Conservation (phyloP, 2,888 invertebrate species). For the Furcula furcula region DNA sequence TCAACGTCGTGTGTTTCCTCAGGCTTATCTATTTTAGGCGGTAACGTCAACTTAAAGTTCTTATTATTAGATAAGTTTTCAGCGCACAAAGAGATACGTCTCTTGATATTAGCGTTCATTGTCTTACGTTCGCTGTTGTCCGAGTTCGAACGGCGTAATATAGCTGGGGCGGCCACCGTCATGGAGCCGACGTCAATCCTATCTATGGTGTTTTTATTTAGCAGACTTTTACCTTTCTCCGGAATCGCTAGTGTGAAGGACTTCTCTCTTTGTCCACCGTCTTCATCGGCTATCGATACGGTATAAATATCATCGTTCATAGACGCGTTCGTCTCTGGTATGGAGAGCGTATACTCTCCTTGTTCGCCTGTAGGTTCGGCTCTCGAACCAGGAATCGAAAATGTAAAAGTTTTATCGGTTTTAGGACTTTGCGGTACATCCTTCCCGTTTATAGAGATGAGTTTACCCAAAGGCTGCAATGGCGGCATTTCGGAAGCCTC, state of each 20-base stretch:
- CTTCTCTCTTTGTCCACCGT: constrained; percentile 62
- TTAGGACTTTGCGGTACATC: constrained; percentile 58
- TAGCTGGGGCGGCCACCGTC: constrained; percentile 70
- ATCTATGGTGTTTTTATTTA: constrained; percentile 63
- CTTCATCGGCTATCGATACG: constrained; percentile 76
- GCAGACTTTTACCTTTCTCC: constrained; percentile 70
- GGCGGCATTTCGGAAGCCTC: constrained; percentile 68
- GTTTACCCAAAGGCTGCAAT: constrained; percentile 63
- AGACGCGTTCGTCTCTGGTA: constrained; percentile 75
- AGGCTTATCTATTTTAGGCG: constrained; percentile 36
- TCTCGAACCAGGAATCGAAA: constrained; percentile 72
- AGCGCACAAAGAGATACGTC: constrained; percentile 69
- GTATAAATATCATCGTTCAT: constrained; percentile 80
- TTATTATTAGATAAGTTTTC: constrained; percentile 60
- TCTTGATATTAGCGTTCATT: constrained; percentile 55
- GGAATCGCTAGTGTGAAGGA: constrained; percentile 73
- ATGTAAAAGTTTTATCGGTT: constrained; percentile 60
- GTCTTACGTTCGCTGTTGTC: constrained; percentile 71
- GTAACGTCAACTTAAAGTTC: constrained; percentile 37
- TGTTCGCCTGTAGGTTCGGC: constrained; percentile 75
- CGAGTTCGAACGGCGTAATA: constrained; percentile 72
- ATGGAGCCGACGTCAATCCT: constrained; percentile 51
- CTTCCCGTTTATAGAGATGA: constrained; percentile 56
- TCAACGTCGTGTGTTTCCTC: constrained; percentile 41
- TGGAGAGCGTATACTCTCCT: constrained; percentile 74